Evolutionary conservation across 2,113 vertebrate genomes (phyloP).

Genomic region (Poecile atricapillus): DNA sequence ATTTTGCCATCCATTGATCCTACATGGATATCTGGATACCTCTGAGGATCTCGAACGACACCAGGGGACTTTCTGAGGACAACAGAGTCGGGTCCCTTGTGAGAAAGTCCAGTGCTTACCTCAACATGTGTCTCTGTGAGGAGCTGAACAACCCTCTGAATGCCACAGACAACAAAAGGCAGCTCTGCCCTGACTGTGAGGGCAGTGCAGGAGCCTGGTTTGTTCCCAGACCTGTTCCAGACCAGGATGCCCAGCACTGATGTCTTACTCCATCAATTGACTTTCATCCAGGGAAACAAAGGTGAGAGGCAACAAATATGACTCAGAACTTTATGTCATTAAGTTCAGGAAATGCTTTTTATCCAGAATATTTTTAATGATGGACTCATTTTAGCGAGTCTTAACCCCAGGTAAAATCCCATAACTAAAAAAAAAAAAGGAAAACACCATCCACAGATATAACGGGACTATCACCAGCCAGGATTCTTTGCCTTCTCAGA

Average conservation of each 20-base stretch:
- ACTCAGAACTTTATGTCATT: neutral
- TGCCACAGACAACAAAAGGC: neutral
- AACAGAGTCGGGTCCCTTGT: neutral
- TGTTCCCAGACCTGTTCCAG: neutral
- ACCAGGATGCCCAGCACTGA: neutral
- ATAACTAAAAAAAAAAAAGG: neutral
- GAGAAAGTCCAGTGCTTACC: neutral
- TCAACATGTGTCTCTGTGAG: rapidly evolving
- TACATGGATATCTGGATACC: neutral
- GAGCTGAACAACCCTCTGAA: neutral
- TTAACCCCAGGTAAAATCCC: neutral
- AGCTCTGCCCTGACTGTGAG: neutral
- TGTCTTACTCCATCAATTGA: neutral
- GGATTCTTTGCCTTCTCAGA: neutral
- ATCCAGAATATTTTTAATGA: neutral
- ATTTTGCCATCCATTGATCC: neutral
- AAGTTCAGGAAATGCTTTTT: neutral
- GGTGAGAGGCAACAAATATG: neutral
- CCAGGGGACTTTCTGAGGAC: neutral
- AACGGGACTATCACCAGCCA: neutral
- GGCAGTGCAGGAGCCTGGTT: neutral
- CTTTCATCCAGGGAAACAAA: neutral
- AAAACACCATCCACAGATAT: rapidly evolving
- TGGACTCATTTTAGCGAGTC: neutral
- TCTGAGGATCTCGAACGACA: rapidly evolving